Evolutionary conservation across 2,113 vertebrate genomes (phyloP), one percentile per base, ranked within the genome.

Genomic region (Pseudorasbora parva): DNA sequence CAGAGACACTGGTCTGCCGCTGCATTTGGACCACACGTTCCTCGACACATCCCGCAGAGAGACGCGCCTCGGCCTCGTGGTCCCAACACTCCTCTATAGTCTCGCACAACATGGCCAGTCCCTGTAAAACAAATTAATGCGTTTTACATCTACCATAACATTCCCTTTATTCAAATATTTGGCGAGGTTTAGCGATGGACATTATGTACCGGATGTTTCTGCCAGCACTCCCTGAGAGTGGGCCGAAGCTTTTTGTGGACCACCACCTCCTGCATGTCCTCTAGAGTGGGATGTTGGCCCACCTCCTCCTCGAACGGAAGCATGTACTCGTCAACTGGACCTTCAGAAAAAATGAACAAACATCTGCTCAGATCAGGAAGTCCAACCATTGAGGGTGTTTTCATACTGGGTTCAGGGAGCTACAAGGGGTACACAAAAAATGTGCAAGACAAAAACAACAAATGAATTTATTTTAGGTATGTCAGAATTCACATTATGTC

Each of bases 11-110:
- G 93, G 94, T 96, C 64, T 97, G 92, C 93, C 97, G 97, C 90
- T 97, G 97, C 97, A 99, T 98, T 90, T 99, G 98, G 73, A 96
- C 94, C 80, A 99, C 96, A 59, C 98, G 95, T 89, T 99, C 97
- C 91, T 98, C 98, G 43, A 99, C 97, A 81, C 98, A 99, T 64
- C 98, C 98, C 0, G 98, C 97, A 0, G 98, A 99, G 87, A 99
- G 91, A 82, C 98, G 93, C 30, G 98, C 98, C 91, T 99, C 98
- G 0, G 98, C 98, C 80, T 99, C 98, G 4, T 99, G 98, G 95
- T 99, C 98, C 98, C 98, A 99, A 90, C 98, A 99, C 88, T 99
- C 98, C 93, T 99, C 98, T 87, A 98, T 97, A 0, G 98, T 99
- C 83, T 99, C 98, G 2, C 98, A 99, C 9, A 99, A 95, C 96